Evolutionary conservation across 2,888 invertebrate species (phyloP).

Genomic region (Margaritifera margaritifera): DNA sequence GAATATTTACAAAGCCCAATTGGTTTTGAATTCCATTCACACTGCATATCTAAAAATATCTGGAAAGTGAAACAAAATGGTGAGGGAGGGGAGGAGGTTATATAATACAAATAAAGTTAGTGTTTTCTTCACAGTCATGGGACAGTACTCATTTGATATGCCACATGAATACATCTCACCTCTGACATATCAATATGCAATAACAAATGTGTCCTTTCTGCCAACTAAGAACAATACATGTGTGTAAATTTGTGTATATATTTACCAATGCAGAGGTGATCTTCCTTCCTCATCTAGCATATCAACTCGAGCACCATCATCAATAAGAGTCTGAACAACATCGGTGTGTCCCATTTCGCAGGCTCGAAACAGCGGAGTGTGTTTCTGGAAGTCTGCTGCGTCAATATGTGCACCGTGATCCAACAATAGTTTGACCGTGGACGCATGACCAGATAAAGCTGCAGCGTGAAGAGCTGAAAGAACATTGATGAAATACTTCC

Average conservation of each 20-base stretch:
- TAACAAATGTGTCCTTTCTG: no score
- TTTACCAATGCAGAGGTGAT: slow-evolving; percentile 72
- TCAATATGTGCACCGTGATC: slow-evolving; percentile 66
- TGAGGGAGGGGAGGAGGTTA: no score
- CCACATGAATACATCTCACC: no score
- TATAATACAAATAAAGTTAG: no score
- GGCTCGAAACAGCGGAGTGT: slow-evolving; percentile 71
- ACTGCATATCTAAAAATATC: no score
- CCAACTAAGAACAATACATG: no score
- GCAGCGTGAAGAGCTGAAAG: slow-evolving; percentile 71
- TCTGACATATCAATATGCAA: no score
- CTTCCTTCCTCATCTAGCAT: slow-evolving; percentile 70
- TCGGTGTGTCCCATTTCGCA: slow-evolving; percentile 72
- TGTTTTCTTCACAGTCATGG: no score
- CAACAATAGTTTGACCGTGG: slow-evolving; percentile 68
- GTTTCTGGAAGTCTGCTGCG: slow-evolving; percentile 66
- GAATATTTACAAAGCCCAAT: no score
- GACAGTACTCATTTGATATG: no score
- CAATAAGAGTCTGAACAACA: slow-evolving; percentile 67
- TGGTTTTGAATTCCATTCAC: no score
- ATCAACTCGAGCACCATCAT: slow-evolving; percentile 68
- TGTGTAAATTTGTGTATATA: background rate
- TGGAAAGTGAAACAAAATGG: no score
- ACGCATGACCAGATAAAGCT: slow-evolving; percentile 68
- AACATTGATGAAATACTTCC: background rate